Evolutionary conservation across 92 coral and sea anemone species (phyloP), one percentile per base, ranked within the genome.

Genomic region (Parazoanthus darwini): DNA sequence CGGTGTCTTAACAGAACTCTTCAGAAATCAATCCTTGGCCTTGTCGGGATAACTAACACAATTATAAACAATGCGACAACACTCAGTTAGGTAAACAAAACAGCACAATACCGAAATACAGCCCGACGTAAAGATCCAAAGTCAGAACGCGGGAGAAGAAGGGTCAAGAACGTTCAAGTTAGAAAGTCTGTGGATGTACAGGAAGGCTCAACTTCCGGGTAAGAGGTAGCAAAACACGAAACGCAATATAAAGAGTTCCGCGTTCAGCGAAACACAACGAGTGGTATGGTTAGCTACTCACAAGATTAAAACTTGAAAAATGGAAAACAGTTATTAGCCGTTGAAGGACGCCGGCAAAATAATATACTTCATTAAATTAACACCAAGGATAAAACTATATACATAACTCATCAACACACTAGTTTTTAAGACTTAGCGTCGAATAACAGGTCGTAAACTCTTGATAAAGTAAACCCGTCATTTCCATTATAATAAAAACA

Each of bases 11-110:
- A 90, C 98, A 71, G 98, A 94, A 83, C 86, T 94, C 48, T 94
- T 94, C 26, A 88, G 96, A 91, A 94, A 94, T 78, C 98, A 94
- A 74, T 91, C 95, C 76, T 89, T 91, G 56, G 98, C 98, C 0
- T 84, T 94, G 72, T 90, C 89, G 39, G 82, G 89, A 63, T 73
- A 88, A 79, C 23, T 38, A 81, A 2, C 8, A 35, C 15, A 35
- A 56, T 81, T 16, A 26, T 1, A 59, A 9, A 20, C 72, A 25
- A 7, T 80, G 8, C 74, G 37, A 54, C 4, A 25, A 14, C 23
- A 70, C 37, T 42, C 26, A 22, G 71, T 42, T 44, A 22, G 71
- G 74, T 4, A 56, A 72, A 6, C 89, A 79, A 75, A 81, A 71
- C 18, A 63, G 38, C 38, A 71, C 76, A 71, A 71, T 29, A 29